A percentile compares a stretch with the other conserved stretches of the same genome.
These are phyloP conservation scores for Silurus glanis DNA, from an alignment of 2,113 vertebrate genomes.

Conservation along the genomic window DNA sequence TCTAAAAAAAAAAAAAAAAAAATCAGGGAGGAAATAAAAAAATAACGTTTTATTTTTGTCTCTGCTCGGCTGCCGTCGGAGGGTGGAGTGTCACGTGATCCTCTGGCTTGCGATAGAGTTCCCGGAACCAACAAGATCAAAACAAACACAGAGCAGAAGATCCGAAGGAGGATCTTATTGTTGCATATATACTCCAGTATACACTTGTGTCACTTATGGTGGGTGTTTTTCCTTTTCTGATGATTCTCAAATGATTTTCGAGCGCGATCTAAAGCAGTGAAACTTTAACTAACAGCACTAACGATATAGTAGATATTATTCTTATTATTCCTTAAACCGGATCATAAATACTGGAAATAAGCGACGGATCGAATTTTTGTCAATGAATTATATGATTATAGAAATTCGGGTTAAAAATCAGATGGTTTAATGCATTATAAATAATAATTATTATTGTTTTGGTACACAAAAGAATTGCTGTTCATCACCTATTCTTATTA, in stretches of 20 bases:
- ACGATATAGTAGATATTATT: too few relatives aligned
- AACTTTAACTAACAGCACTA: neutral
- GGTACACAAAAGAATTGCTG: neutral
- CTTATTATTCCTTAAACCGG: neutral
- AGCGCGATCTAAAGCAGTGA: neutral
- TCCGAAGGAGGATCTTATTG: neutral
- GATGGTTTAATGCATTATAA: neutral
- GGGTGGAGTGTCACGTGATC: slow-evolving; percentile 67
- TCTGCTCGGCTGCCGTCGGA: slow-evolving; percentile 58
- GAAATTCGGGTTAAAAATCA: neutral
- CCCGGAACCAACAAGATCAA: slow-evolving; percentile 65
- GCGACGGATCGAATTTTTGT: neutral
- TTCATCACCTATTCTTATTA: neutral
- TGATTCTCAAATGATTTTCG: neutral
- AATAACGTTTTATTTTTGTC: slow-evolving; percentile 37
- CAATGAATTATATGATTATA: neutral
- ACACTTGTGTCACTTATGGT: neutral
- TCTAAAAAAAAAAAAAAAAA: too few relatives aligned
- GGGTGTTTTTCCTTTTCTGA: neutral
- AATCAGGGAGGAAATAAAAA: neutral
- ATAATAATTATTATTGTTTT: too few relatives aligned
- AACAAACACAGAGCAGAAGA: slow-evolving; percentile 62
- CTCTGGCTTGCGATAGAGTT: slow-evolving; percentile 55
- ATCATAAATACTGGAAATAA: too few relatives aligned
- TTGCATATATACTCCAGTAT: neutral